Evolutionary conservation across 2,888 invertebrate species (phyloP), one percentile per base, ranked within the genome.

Genomic region (Plagiodera versicolora): DNA sequence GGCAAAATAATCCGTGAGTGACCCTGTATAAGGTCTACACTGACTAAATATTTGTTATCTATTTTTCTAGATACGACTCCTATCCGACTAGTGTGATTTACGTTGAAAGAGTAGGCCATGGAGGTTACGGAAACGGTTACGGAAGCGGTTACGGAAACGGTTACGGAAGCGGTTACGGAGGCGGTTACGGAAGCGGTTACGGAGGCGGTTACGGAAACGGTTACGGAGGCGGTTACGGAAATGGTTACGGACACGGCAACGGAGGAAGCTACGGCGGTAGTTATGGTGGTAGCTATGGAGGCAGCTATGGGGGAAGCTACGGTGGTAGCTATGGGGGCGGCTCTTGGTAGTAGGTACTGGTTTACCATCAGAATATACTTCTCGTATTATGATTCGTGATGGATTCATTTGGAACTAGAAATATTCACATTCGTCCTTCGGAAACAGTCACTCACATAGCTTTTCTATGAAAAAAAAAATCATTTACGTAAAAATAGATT

Each of bases 181-280:
- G 51, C 11, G 20, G 45, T 10, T 52, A 57, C 8, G 49, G 57
- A 9, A 44, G 45, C 24, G 58, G 58, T 17, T 30, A 52, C 16
- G 19, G 50, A 10, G 52, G 56, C 18, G 61, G 61, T 3, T 54
- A 58, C 28, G 54, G 56, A 39, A 6, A 10, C 10, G 24, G 46
- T 16, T 46, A 58, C n/a, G 58, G 58, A 17, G 58, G 58, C 8
- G 59, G 60, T 11, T 51, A 51, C 45, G 39, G 56, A 2, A 54
- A 50, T 1, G 18, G 32, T 14, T 39, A 14, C 39, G 4, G 39
- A 2, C 14, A 2, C 14, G 39, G 39, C 14, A 14, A 39, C 39
- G 39, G 32, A 11, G 32, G 32, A 2, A 53, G 53, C n/a, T 51
- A 51, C 18, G 57, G 57, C 1, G 39, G 39, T n/a, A 14, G 39